Evolutionary conservation across 1,140 invertebrate species (phyloP).

Genomic region (Rhizoglyphus robini): DNA sequence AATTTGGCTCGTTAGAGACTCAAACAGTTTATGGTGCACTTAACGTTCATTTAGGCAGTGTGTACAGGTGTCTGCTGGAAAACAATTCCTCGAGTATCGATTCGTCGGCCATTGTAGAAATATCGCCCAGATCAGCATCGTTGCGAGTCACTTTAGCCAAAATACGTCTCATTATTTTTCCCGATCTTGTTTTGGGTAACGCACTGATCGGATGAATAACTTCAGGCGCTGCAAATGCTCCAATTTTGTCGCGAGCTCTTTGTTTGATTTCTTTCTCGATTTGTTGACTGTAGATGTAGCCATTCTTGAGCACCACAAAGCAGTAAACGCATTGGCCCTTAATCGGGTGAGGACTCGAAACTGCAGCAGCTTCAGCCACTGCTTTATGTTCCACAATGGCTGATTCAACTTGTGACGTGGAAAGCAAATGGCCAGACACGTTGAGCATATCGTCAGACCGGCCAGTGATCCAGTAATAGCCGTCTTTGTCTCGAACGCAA

Average conservation of each 20-base stretch:
- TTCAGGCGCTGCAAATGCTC: slow-evolving; percentile 90
- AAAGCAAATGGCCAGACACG: too few species aligned
- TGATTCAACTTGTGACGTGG: slow-evolving; percentile 85
- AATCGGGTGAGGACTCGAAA: too few species aligned
- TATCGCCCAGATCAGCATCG: slow-evolving; percentile 76
- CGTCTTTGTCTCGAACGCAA: slow-evolving; percentile 74
- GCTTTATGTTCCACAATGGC: slow-evolving; percentile 66
- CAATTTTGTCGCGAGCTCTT: slow-evolving; percentile 74
- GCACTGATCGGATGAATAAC: slow-evolving; percentile 78
- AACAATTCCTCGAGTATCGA: slow-evolving; percentile 64
- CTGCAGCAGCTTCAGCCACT: too few species aligned
- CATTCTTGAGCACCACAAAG: too few species aligned
- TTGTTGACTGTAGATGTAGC: slow-evolving; percentile 36
- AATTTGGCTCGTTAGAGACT: too few species aligned
- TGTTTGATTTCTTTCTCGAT: slow-evolving; percentile 49
- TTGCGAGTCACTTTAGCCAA: slow-evolving; percentile 80
- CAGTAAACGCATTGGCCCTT: slow-evolving; percentile 95
- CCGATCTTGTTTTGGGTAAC: slow-evolving; percentile 90
- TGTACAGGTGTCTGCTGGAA: slow-evolving; percentile 16
- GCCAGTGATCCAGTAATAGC: too few species aligned
- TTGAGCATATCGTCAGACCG: too few species aligned
- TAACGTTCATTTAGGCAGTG: too few species aligned
- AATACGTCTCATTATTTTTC: too few species aligned
- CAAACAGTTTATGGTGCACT: too few species aligned
- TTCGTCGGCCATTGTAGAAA: slow-evolving; percentile 78